phyloP scores from a whole-genome alignment of 2,888 invertebrate genomes.

The Nomada fucata region DNA sequence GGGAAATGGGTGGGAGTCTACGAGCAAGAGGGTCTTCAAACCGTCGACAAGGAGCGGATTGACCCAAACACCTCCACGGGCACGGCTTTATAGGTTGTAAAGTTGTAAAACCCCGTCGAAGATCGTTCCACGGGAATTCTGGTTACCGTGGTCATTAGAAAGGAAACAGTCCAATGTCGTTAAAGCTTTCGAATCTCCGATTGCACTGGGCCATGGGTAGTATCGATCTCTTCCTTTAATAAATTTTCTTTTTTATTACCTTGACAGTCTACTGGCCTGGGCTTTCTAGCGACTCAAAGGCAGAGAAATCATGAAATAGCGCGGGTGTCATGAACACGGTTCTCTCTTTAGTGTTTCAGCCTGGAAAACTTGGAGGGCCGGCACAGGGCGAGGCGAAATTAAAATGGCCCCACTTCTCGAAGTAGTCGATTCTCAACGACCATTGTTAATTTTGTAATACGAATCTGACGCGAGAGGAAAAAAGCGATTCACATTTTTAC shows the following conservation, averaged over 20 bases:
- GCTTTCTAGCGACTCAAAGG: neutral
- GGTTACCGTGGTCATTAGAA: constrained; percentile 72
- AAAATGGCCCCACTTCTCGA: too few species aligned
- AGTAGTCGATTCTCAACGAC: too few species aligned
- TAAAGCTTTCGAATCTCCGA: constrained; percentile 55
- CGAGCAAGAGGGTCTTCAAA: constrained; percentile 51
- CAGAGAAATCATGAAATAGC: neutral
- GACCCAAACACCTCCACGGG: constrained; percentile 68
- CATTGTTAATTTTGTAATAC: too few species aligned
- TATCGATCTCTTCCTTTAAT: constrained; percentile 14
- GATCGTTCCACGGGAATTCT: constrained; percentile 60
- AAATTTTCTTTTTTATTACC: neutral
- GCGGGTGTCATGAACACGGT: neutral
- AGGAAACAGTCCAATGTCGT: constrained; percentile 67
- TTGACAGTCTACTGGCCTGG: neutral
- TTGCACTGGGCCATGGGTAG: constrained; percentile 48
- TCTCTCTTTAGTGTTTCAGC: too few species aligned
- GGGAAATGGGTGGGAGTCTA: constrained; percentile 41
- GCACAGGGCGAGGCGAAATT: too few species aligned
- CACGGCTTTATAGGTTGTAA: constrained; percentile 78
- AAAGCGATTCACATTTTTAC: too few species aligned
- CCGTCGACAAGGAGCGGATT: constrained; percentile 62
- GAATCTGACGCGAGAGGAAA: too few species aligned
- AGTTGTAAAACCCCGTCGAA: constrained; percentile 73
- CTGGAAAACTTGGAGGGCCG: too few species aligned